These are phyloP conservation scores for Hucho hucho DNA, from an alignment of 2,113 vertebrate genomes.

Conservation along the genomic window DNA sequence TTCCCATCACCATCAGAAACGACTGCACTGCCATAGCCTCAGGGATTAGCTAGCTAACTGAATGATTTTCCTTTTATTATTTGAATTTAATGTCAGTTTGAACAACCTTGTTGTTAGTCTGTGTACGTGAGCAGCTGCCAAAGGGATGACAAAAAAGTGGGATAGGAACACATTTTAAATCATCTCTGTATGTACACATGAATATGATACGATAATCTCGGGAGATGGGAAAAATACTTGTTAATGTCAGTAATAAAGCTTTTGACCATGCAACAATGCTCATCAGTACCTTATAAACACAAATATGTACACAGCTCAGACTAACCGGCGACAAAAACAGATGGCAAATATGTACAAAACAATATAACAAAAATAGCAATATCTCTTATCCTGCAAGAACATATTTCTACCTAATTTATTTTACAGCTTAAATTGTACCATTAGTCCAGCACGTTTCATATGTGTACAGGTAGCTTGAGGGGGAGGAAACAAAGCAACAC, in stretches of 20 bases:
- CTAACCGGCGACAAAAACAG: slow-evolving; percentile 47
- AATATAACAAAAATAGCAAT: slow-evolving; percentile 64
- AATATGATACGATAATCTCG: slow-evolving; percentile 62
- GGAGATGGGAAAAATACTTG: slow-evolving; percentile 54
- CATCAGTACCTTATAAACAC: slow-evolving; percentile 58
- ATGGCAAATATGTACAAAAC: slow-evolving; percentile 62
- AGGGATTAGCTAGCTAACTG: not conserved
- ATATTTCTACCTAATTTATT: slow-evolving; percentile 49
- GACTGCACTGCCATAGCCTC: not conserved
- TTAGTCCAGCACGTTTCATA: slow-evolving; percentile 63
- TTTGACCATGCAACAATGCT: slow-evolving; percentile 71
- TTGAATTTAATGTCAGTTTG: not conserved
- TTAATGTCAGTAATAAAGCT: slow-evolving; percentile 74
- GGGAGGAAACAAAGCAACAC: slow-evolving; percentile 47
- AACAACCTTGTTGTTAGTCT: not conserved
- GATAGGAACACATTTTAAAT: slow-evolving; percentile 49
- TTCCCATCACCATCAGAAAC: no score
- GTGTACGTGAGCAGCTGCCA: slow-evolving; percentile 35
- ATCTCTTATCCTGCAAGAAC: slow-evolving; percentile 50
- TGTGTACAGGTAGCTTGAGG: slow-evolving; percentile 43
- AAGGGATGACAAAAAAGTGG: slow-evolving; percentile 1
- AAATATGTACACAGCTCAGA: slow-evolving; percentile 35
- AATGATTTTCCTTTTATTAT: not conserved
- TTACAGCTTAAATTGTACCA: slow-evolving; percentile 60
- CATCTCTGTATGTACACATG: slow-evolving; percentile 66